These are phyloP conservation scores for Leptinotarsa defecta DNA, from an alignment of 1,140 invertebrate species.

Conservation along the genomic window DNA sequence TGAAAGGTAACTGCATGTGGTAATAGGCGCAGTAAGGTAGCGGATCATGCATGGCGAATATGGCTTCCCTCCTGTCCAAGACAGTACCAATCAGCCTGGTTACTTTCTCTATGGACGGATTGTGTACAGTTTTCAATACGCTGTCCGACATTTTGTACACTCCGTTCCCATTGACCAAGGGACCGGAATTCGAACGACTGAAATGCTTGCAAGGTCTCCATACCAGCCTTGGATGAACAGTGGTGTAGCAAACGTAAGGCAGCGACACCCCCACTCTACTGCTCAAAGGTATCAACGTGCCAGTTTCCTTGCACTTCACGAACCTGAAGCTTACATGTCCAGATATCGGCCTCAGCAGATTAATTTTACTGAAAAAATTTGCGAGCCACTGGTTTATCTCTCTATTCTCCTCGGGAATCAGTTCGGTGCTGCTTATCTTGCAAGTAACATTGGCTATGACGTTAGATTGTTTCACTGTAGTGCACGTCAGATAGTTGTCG, in stretches of 20 bases:
- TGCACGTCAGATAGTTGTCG: slow-evolving; percentile 77
- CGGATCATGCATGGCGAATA: slow-evolving; percentile 82
- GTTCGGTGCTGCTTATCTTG: slow-evolving; percentile 68
- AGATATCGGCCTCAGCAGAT: slow-evolving; percentile 66
- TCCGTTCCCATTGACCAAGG: slow-evolving; percentile 57
- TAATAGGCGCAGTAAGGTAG: slow-evolving; percentile 82
- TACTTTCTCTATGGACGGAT: slow-evolving; percentile 58
- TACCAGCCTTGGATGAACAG: slow-evolving; percentile 66
- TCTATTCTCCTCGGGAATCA: slow-evolving; percentile 69
- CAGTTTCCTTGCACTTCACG: slow-evolving; percentile 60
- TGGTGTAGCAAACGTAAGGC: slow-evolving; percentile 76
- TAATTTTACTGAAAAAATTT: slow-evolving; percentile 68
- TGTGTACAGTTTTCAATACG: slow-evolving; percentile 58
- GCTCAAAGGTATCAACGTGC: slow-evolving; percentile 64
- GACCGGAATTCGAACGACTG: slow-evolving; percentile 60
- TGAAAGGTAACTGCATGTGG: slow-evolving; percentile 74
- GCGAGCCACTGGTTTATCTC: slow-evolving; percentile 74
- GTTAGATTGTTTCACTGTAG: slow-evolving; percentile 74
- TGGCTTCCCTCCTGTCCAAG: slow-evolving; percentile 73
- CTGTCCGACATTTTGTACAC: slow-evolving; percentile 62
- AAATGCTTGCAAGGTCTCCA: slow-evolving; percentile 68
- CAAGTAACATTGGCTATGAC: slow-evolving; percentile 81
- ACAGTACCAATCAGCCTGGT: slow-evolving; percentile 68
- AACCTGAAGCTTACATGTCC: slow-evolving; percentile 78
- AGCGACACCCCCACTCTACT: slow-evolving; percentile 75